phyloP scores from a whole-genome alignment of 2,797 vertebrate species.

The Heliangelus exortis region DNA sequence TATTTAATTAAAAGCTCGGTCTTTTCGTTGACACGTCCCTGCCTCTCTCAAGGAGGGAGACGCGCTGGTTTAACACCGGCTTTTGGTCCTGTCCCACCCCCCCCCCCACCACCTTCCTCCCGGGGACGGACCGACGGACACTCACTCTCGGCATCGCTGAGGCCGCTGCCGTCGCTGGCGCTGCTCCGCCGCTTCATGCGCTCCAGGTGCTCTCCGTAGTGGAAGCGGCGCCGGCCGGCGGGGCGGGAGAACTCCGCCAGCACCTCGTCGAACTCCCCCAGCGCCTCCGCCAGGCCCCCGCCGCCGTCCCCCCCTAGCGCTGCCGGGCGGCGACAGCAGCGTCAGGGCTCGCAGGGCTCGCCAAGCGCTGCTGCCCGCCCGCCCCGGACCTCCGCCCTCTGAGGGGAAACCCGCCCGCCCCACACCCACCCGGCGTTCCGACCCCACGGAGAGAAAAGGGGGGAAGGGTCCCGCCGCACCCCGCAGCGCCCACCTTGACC shows the following conservation, averaged over 20 bases:
- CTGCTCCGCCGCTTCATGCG: constrained; percentile 93
- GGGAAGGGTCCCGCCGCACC: not conserved
- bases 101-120: no score
- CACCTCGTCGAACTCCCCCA: constrained; percentile 94
- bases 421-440: not conserved
- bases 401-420: not conserved
- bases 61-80: no score
- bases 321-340: constrained; percentile 13
- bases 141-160: constrained; percentile 95
- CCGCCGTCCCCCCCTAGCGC: constrained; percentile 73
- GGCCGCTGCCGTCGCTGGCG: constrained; percentile 89
- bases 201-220: constrained; percentile 91
- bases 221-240: constrained; percentile 88
- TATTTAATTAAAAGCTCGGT: no score
- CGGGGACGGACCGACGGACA: not conserved
- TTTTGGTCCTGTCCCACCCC: no score
- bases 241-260: constrained; percentile 93
- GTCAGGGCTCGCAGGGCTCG: not conserved
- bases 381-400: not conserved
- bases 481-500: not conserved
- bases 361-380: not conserved
- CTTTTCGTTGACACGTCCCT: not conserved
- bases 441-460: not conserved
- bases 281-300: constrained; percentile 85
- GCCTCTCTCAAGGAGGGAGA: not conserved